Evolutionary conservation across 2,888 invertebrate species (phyloP).

Genomic region (Aquatica leii): DNA sequence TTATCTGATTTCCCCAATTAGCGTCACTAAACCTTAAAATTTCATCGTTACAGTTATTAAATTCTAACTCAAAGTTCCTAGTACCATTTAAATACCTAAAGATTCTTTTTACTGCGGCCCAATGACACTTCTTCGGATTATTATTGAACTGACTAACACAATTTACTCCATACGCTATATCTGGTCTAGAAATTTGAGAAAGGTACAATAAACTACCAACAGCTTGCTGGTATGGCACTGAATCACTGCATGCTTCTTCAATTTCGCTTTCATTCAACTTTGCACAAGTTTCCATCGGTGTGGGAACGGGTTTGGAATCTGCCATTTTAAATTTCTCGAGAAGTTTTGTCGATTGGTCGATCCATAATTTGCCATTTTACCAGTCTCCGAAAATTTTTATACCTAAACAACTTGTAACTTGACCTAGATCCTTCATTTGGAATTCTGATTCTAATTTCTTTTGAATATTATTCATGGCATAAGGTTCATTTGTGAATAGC

Average conservation of each 20-base stretch:
- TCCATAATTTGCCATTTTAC: neutral
- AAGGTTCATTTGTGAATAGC: neutral
- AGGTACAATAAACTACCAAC: constrained; percentile 37
- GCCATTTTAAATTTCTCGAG: neutral
- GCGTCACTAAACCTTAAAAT: too few species aligned
- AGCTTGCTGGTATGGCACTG: constrained; percentile 14
- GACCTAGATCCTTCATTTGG: neutral
- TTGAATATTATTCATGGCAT: neutral
- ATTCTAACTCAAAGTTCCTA: too few species aligned
- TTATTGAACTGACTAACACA: constrained; percentile 31
- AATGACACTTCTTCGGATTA: neutral
- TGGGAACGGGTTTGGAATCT: neutral
- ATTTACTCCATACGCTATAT: constrained; percentile 36
- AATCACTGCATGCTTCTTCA: too few species aligned
- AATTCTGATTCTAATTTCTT: neutral
- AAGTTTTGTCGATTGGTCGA: neutral
- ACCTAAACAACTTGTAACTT: neutral
- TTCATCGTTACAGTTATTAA: too few species aligned
- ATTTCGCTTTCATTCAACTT: too few species aligned
- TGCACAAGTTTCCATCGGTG: too few species aligned
- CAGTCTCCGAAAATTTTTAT: neutral
- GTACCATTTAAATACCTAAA: neutral
- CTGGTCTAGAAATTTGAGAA: constrained; percentile 32
- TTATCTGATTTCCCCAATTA: too few species aligned
- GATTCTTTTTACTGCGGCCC: neutral